Conservation (phyloP, 2,888 invertebrate genomes). For the Drosophila glabriapex region DNA sequence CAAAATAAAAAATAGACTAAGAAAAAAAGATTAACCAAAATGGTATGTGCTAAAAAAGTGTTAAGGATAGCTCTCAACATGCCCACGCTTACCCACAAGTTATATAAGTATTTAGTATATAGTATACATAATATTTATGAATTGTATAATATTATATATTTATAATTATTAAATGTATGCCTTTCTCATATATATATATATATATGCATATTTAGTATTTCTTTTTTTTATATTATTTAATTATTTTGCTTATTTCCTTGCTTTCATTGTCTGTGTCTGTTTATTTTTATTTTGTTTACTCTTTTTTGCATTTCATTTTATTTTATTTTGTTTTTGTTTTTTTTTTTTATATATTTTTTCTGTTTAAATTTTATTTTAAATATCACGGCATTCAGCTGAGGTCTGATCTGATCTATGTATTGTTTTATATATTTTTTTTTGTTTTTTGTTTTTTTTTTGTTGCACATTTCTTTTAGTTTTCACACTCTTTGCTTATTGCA, state of each 20-base stretch:
- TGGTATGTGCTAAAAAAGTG: constrained; percentile 12
- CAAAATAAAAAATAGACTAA: background rate
- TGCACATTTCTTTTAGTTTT: constrained; percentile 28
- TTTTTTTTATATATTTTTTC: constrained; percentile 15
- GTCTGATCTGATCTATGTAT: constrained; percentile 78
- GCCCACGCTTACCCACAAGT: constrained; percentile 26
- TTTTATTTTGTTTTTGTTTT: background rate
- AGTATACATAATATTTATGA: constrained; percentile 18
- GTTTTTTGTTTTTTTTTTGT: constrained; percentile 23
- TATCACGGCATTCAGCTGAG: constrained; percentile 85
- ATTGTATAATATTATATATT: background rate
- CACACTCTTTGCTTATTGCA: constrained; percentile 22
- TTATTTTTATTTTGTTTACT: background rate
- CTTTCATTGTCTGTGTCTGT: constrained; percentile 8
- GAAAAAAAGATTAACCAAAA: background rate
- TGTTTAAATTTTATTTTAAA: constrained; percentile 77
- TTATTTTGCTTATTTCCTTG: constrained; percentile 18
- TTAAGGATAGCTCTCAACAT: constrained; percentile 29
- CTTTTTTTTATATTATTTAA: constrained; percentile 14
- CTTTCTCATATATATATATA: background rate
- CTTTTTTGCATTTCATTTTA: constrained; percentile 10
- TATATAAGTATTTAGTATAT: constrained; percentile 20
- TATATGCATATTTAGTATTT: constrained; percentile 15
- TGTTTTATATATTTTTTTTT: constrained; percentile 48
- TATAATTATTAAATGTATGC: background rate